These are phyloP conservation scores for Phataginus tricuspis DNA, from an alignment of 2,797 vertebrate genomes.

Conservation along the genomic window DNA sequence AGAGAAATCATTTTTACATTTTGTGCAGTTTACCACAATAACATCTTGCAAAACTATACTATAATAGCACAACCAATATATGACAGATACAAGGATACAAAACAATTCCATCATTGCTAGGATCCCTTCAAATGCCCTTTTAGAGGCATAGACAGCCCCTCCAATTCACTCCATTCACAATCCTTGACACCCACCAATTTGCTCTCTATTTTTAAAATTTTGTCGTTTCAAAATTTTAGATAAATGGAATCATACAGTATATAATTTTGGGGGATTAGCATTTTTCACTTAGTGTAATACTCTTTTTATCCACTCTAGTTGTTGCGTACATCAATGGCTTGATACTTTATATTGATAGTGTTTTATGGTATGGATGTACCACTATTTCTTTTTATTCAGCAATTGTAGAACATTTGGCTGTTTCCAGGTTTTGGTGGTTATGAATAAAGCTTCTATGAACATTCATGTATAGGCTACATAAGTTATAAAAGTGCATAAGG, in stretches of 20 bases:
- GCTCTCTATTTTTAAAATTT: neutral
- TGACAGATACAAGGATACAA: neutral
- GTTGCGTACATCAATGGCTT: neutral
- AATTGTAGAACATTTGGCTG: neutral
- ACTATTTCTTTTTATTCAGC: neutral
- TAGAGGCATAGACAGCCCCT: neutral
- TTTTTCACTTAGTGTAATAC: neutral
- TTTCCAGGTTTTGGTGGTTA: neutral
- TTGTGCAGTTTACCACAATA: neutral
- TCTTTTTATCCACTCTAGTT: neutral
- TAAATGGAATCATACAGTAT: neutral
- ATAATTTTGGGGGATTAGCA: neutral
- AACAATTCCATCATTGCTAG: neutral
- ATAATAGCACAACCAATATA: neutral
- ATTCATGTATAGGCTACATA: neutral
- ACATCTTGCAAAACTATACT: neutral
- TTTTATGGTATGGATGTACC: neutral
- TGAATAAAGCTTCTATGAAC: neutral
- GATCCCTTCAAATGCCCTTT: neutral
- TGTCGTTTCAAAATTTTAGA: neutral
- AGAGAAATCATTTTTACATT: neutral
- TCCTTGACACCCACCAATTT: neutral
- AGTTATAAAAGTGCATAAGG: neutral
- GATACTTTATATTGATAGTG: neutral
- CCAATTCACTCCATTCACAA: neutral